These are phyloP conservation scores for Lepus timidus DNA, from an alignment of 2,113 vertebrate species.

Conservation along the genomic window DNA sequence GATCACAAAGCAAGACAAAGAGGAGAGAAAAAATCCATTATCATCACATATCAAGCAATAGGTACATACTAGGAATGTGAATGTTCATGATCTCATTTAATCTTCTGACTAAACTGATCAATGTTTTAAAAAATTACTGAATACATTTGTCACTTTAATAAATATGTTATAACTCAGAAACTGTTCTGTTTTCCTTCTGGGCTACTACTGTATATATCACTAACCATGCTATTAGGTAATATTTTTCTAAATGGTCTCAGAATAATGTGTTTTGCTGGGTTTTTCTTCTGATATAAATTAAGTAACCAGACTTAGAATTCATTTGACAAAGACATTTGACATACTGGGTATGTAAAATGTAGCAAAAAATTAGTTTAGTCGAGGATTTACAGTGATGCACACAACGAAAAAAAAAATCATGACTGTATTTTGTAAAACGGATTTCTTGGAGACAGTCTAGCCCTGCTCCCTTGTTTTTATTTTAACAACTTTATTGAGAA, in stretches of 20 bases:
- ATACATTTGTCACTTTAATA: background rate
- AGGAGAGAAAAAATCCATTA: background rate
- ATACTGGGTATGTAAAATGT: background rate
- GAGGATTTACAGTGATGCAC: background rate
- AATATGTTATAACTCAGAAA: background rate
- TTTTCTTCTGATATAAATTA: background rate
- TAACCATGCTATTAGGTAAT: background rate
- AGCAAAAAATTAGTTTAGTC: background rate
- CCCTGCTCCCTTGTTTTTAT: background rate
- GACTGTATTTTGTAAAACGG: background rate
- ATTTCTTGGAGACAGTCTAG: background rate
- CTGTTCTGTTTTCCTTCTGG: background rate
- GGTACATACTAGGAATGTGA: background rate
- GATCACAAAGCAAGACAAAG: background rate
- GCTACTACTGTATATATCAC: background rate
- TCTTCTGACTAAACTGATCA: background rate
- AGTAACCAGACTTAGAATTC: background rate
- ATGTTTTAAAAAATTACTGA: background rate
- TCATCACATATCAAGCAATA: background rate
- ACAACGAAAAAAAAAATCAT: background rate
- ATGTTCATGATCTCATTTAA: conserved; percentile 7
- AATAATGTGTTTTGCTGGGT: background rate
- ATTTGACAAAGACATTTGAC: background rate
- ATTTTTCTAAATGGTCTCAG: background rate
- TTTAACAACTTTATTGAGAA: background rate